phyloP scores from a whole-genome alignment of 2,113 vertebrate species.

The Alouatta palliata region DNA sequence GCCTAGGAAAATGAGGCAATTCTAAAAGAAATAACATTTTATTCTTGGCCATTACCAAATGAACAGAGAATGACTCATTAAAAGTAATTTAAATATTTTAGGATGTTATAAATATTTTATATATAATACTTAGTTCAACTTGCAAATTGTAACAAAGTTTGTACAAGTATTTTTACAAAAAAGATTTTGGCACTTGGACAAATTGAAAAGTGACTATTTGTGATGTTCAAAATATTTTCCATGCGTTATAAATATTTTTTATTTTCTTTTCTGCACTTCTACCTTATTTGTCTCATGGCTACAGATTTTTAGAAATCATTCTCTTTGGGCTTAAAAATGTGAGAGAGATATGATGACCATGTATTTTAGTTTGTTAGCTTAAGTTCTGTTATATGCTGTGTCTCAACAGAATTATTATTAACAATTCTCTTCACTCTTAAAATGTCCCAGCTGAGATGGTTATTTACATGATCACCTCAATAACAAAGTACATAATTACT shows the following conservation, averaged over 20 bases:
- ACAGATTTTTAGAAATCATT: not conserved
- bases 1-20: constrained; percentile 29
- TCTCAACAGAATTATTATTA: not conserved
- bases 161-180: not conserved
- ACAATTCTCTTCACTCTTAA: not conserved
- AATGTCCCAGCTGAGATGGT: not conserved
- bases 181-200: not conserved
- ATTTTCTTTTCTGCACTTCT: not conserved
- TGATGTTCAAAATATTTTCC: not conserved
- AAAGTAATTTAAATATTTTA: constrained; percentile 36
- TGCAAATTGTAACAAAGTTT: constrained; percentile 14
- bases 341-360: not conserved
- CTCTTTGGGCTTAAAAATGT: not conserved
- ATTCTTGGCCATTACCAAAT: constrained; percentile 5
- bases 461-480: not conserved
- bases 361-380: not conserved
- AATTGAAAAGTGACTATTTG: not conserved
- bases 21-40: constrained; percentile 30
- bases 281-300: not conserved
- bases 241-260: not conserved
- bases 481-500: not conserved
- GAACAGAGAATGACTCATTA: not conserved
- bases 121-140: not conserved
- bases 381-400: not conserved
- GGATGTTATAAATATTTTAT: constrained; percentile 44